Conservation (phyloP, 2,797 vertebrate genomes). For the Mormyrops attenuatus region DNA sequence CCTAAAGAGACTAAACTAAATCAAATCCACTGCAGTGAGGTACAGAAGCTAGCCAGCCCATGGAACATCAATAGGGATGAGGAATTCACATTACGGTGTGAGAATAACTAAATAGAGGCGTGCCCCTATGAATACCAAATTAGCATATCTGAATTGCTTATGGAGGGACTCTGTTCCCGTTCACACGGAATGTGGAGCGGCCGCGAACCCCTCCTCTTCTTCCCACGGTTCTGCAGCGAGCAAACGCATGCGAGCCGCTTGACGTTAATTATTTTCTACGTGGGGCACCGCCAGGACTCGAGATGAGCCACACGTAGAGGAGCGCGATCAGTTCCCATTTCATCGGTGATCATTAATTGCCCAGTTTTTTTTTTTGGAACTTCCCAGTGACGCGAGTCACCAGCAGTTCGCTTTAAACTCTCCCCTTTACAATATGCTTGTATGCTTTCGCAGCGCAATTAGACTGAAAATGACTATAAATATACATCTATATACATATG, state of each 20-base stretch:
- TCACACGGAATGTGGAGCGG: slow-evolving; percentile 30
- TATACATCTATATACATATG: background rate
- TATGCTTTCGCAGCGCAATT: slow-evolving; percentile 14
- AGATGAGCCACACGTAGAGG: slow-evolving; percentile 30
- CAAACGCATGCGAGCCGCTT: background rate
- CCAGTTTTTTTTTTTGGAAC: slow-evolving; percentile 28
- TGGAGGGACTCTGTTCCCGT: slow-evolving; percentile 35
- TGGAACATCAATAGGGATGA: slow-evolving; percentile 69
- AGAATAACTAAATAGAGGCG: slow-evolving; percentile 65
- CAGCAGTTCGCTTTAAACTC: slow-evolving; percentile 23
- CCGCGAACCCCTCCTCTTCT: slow-evolving; percentile 35
- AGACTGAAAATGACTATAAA: background rate
- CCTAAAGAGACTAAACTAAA: slow-evolving; percentile 79
- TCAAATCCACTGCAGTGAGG: slow-evolving; percentile 70
- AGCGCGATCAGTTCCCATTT: background rate
- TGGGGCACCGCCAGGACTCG: background rate
- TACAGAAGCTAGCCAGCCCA: slow-evolving; percentile 66
- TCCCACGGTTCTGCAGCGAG: background rate
- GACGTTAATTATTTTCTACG: background rate
- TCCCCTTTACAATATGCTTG: slow-evolving; percentile 33
- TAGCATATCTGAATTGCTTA: slow-evolving; percentile 58
- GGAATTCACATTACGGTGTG: slow-evolving; percentile 67
- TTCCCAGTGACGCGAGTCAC: slow-evolving; percentile 27
- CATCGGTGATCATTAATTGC: slow-evolving; percentile 20
- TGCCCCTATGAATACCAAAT: slow-evolving; percentile 63